phyloP scores from a whole-genome alignment of 2,797 vertebrate genomes.

The Urosaurus nigricauda region DNA sequence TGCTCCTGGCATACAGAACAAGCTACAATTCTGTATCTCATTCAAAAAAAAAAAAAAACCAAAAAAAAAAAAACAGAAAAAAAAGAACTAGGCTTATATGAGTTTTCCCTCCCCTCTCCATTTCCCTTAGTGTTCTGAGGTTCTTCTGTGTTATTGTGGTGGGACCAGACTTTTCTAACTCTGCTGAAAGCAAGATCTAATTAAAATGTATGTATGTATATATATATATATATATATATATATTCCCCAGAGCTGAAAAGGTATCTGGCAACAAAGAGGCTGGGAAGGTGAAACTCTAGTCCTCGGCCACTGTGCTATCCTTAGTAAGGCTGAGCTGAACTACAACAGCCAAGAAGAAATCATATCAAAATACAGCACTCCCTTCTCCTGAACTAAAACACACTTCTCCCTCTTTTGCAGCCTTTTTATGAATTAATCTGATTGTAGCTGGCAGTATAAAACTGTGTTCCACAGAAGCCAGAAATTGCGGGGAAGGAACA shows the following conservation, averaged over 20 bases:
- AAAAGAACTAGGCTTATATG: neutral
- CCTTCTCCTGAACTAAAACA: conserved; percentile 14
- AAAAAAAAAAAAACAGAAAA: too few relatives aligned
- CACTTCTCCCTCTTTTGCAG: neutral
- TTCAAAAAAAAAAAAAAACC: too few relatives aligned
- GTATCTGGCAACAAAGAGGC: neutral
- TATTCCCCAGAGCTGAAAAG: neutral
- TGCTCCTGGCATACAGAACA: neutral
- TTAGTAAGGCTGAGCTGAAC: neutral
- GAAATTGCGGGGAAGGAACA: conserved; percentile 1
- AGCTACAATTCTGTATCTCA: neutral
- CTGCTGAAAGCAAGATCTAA: conserved; percentile 15
- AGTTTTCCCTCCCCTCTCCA: neutral
- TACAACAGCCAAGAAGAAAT: conserved; percentile 14
- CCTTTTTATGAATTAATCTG: conserved; percentile 39
- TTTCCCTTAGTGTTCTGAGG: neutral
- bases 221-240: too few relatives aligned
- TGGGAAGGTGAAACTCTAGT: neutral
- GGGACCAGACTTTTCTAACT: neutral
- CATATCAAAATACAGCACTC: conserved; percentile 5
- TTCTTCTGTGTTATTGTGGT: neutral
- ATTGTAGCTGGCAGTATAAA: conserved; percentile 32
- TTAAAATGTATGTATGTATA: neutral
- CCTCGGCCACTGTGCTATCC: neutral
- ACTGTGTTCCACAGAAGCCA: conserved; percentile 13